Evolutionary conservation across 2,888 invertebrate species (phyloP).

Genomic region (Aphelenchoides bicaudatus): DNA sequence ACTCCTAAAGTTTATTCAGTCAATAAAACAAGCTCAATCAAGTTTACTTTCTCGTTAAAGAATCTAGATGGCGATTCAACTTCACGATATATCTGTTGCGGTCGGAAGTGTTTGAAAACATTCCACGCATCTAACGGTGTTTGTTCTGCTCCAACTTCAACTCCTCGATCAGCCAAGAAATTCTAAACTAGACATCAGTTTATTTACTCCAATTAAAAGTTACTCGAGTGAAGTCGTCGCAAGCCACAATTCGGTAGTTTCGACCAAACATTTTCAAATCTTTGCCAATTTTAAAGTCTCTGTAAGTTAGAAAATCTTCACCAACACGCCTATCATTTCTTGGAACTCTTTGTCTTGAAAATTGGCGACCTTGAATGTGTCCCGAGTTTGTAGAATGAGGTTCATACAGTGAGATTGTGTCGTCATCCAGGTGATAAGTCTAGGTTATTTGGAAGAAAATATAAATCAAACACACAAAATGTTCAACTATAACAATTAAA

Average conservation of each 20-base stretch:
- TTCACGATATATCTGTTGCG: constrained; percentile 20
- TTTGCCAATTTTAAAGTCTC: constrained; percentile 28
- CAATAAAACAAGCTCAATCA: constrained; percentile 5
- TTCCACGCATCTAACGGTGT: constrained; percentile 37
- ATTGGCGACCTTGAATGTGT: constrained; percentile 29
- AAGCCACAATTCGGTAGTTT: constrained; percentile 32
- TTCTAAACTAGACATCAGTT: constrained; percentile 14
- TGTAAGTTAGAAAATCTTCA: constrained; percentile 31
- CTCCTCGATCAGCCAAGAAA: constrained; percentile 33
- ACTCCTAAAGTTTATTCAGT: constrained; percentile 6
- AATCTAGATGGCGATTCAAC: neutral
- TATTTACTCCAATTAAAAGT: neutral
- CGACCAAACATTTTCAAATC: constrained; percentile 28
- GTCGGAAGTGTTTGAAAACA: constrained; percentile 22
- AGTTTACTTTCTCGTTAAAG: neutral
- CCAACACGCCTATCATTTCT: constrained; percentile 25
- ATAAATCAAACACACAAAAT: no score
- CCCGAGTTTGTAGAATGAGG: constrained; percentile 33
- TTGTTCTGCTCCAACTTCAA: constrained; percentile 24
- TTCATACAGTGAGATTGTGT: constrained; percentile 31
- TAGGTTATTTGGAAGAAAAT: no score
- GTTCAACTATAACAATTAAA: no score
- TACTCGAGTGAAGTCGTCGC: constrained; percentile 34
- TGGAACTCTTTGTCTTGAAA: constrained; percentile 32
- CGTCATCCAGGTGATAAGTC: constrained; percentile 34